These are phyloP conservation scores for Neolamprologus modestus DNA, from an alignment of 2,113 vertebrate species.

Conservation along the genomic window DNA sequence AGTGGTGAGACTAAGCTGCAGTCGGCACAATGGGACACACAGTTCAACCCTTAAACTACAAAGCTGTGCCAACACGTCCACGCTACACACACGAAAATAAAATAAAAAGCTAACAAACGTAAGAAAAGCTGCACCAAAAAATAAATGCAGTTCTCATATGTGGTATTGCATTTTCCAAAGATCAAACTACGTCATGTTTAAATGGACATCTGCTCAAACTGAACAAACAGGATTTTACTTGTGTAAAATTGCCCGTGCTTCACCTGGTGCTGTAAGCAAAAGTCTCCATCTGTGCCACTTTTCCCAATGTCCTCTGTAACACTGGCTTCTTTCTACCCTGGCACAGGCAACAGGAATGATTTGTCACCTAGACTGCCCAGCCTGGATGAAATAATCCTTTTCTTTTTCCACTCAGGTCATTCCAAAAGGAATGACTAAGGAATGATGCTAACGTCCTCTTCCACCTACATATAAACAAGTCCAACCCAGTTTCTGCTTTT, in stretches of 20 bases:
- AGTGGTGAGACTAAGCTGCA: neutral
- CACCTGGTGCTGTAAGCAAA: neutral
- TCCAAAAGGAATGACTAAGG: neutral
- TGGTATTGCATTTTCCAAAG: neutral
- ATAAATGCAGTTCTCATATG: neutral
- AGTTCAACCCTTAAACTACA: neutral
- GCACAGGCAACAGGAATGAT: neutral
- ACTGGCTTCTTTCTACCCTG: neutral
- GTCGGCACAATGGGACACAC: neutral
- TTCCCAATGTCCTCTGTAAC: neutral
- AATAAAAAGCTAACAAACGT: neutral
- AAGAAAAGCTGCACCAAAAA: neutral
- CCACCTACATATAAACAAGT: neutral
- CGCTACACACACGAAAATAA: neutral
- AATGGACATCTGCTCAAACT: neutral
- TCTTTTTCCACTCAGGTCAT: neutral
- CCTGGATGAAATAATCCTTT: neutral
- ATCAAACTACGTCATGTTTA: neutral
- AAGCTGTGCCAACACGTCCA: neutral
- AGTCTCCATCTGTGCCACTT: neutral
- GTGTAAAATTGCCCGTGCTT: neutral
- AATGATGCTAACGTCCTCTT: neutral
- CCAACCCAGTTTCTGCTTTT: neutral
- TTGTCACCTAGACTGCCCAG: neutral
- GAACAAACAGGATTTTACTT: fast-evolving